Conservation (phyloP, 2,888 invertebrate genomes). For the Lysandra bellargus region DNA sequence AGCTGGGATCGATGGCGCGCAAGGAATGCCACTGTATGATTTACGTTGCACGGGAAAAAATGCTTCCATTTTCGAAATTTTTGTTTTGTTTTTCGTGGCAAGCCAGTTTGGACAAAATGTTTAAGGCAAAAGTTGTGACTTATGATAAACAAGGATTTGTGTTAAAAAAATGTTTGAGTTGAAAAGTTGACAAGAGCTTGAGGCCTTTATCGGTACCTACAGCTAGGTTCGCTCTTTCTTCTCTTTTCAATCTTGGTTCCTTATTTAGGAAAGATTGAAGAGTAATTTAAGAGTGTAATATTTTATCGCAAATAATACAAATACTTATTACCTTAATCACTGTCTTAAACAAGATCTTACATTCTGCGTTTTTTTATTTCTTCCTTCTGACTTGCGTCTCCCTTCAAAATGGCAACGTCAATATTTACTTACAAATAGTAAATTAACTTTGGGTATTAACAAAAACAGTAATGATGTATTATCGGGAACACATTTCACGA, state of each 20-base stretch:
- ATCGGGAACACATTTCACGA: constrained; percentile 48
- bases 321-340: no score
- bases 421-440: constrained; percentile 10
- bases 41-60: constrained; percentile 45
- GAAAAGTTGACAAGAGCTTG: no score
- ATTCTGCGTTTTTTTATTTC: not conserved
- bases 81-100: not conserved
- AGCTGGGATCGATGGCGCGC: constrained; percentile 46
- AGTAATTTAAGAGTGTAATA: no score
- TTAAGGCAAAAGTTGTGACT: not conserved
- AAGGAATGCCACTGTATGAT: constrained; percentile 60
- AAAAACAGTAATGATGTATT: constrained; percentile 28
- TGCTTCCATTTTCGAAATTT: constrained; percentile 21
- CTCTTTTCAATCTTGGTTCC: no score
- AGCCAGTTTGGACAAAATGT: not conserved
- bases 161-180: no score
- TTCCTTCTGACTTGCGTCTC: not conserved
- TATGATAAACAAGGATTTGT: not conserved
- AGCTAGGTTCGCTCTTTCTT: no score
- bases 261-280: no score
- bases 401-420: not conserved
- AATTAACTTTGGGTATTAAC: not conserved
- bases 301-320: no score
- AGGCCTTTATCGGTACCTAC: no score
- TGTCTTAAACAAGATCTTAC: no score